Base-by-base conservation (phyloP, 1,140 invertebrate species). In the Psilanteris sp. region DNA sequence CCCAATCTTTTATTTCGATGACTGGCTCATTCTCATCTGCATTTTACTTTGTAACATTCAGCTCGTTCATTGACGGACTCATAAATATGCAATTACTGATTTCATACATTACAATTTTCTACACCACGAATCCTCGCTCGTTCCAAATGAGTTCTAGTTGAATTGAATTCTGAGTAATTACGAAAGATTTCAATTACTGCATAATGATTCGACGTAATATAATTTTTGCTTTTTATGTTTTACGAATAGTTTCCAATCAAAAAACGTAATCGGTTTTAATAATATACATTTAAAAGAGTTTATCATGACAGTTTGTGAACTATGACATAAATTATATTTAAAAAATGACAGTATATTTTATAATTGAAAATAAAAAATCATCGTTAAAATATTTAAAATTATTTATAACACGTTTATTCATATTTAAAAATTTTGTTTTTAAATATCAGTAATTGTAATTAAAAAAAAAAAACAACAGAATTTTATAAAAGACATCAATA, bases 51-150 rank as follows among this genome's bases (percentile, higher is more conserved):
- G 68, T 64, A 72, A 72, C 50, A 72, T 34, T 20, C 29, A 46
- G 20, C 22, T 31, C 24, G 34, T 61, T 61, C 55, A 64, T 72
- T 72, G 57, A 62, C 48, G 32, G 32, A 34, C 67, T 72, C 43
- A 72, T 72, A 72, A 72, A 72, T 72, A 72, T 72, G 57, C 48
- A 72, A 62, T 62, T 36, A 62, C 31, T 41, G 50, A 64, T 72
- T 64, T 29, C 48, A 64, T 57, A 72, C 50, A 57, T 72, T 72
- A 72, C 32, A 64, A 57, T 72, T 72, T 57, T 57, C 46, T 72
- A 72, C 48, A 32, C 39, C 26, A 48, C 41, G 39, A 62, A 39
- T 72, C 62, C 48, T 62, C 44, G n/a, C 31, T 24, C 36, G 31
- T 15, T 54, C 52, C 13, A 72, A 72, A 62, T 70, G 54, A 52